Percentiles rank a stretch among this genome's conserved stretches.
These are phyloP conservation scores for Caenorhabditis panamensis DNA, from an alignment of 2,888 invertebrate genomes.

Conservation along the genomic window DNA sequence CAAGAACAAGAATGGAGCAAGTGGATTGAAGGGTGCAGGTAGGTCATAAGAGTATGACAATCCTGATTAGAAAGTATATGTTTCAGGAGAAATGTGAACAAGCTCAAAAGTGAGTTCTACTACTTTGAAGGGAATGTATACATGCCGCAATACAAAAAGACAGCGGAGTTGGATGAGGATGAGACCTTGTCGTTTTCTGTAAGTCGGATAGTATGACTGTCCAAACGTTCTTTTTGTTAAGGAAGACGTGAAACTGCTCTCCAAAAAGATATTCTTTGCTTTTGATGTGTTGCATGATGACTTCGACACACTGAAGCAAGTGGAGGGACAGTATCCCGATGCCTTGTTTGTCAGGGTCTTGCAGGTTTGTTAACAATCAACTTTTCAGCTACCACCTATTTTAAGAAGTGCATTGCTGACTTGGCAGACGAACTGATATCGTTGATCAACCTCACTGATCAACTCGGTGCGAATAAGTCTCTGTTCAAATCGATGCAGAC, in stretches of 20 bases:
- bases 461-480: background rate
- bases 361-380: background rate
- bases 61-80: background rate
- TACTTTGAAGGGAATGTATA: background rate
- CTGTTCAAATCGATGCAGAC: background rate
- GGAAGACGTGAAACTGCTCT: background rate
- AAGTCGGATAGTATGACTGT: background rate
- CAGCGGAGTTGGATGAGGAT: background rate
- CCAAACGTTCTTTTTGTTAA: background rate
- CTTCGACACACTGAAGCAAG: background rate
- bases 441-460: background rate
- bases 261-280: background rate
- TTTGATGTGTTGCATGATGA: background rate
- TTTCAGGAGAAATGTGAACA: background rate
- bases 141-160: background rate
- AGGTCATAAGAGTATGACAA: background rate
- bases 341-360: background rate
- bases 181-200: background rate
- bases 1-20: background rate
- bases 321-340: background rate
- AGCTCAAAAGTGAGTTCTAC: background rate
- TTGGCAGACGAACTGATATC: background rate
- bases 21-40: constrained; percentile 4
- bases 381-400: background rate
- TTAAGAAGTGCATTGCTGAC: background rate